Evolutionary conservation across 2,797 vertebrate genomes (phyloP).

Genomic region (Decapterus maruadsi): DNA sequence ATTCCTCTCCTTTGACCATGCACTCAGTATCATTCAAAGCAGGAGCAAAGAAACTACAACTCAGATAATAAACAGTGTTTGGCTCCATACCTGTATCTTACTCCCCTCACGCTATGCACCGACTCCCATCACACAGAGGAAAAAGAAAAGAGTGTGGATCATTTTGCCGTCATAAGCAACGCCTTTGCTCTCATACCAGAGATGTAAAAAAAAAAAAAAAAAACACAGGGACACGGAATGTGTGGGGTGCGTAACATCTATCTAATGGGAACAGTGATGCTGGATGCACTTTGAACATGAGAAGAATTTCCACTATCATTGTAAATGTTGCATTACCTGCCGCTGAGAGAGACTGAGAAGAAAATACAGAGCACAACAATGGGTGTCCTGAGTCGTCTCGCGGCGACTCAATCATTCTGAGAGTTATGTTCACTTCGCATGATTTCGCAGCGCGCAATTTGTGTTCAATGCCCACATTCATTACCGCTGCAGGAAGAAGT

Average conservation of each 20-base stretch:
- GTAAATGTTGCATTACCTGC: not conserved
- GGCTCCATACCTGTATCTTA: not conserved
- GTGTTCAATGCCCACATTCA: not conserved
- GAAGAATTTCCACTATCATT: not conserved
- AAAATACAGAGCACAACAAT: not conserved
- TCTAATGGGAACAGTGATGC: conserved; percentile 1
- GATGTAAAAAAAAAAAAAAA: conserved; percentile 20
- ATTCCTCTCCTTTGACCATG: not conserved
- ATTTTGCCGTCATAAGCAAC: not conserved
- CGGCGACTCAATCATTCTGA: not conserved
- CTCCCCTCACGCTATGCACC: not conserved
- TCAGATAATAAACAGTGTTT: conserved; percentile 1
- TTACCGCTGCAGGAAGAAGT: not conserved
- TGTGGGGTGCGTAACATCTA: conserved; percentile 22
- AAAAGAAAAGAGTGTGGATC: not conserved
- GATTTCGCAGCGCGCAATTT: not conserved
- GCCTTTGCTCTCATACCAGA: not conserved
- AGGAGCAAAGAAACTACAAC: not conserved
- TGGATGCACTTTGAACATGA: not conserved
- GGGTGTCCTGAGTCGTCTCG: not conserved
- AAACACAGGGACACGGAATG: conserved; percentile 4
- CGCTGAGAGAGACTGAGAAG: not conserved
- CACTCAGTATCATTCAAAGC: conserved; percentile 7
- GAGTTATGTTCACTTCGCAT: not conserved
- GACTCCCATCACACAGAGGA: not conserved